Conservation (phyloP, 2,797 vertebrate genomes). For the Lutjanus argentimaculatus region DNA sequence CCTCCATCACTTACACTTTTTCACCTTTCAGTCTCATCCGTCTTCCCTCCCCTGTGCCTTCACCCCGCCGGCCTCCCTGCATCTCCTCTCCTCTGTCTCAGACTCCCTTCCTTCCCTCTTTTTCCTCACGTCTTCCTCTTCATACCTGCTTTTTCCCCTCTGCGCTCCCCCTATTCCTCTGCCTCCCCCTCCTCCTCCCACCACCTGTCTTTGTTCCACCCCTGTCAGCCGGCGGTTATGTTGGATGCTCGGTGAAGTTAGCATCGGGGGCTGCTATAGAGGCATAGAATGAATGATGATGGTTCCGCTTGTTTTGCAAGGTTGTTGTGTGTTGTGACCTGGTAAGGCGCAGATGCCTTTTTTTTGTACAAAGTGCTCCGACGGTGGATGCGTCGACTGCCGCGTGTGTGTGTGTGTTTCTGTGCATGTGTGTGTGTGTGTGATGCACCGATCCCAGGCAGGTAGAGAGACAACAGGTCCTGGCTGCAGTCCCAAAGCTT, state of each 20-base stretch:
- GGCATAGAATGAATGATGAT: constrained; percentile 59
- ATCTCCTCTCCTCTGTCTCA: not conserved
- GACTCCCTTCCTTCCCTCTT: not conserved
- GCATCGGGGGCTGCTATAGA: constrained; percentile 39
- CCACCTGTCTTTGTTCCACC: constrained; percentile 69
- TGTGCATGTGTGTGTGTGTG: constrained; percentile 23
- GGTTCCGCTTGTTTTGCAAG: constrained; percentile 63
- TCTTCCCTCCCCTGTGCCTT: constrained; percentile 20
- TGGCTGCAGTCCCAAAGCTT: constrained; percentile 64
- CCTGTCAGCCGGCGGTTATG: constrained; percentile 53
- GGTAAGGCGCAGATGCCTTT: constrained; percentile 51
- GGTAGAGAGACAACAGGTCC: constrained; percentile 75
- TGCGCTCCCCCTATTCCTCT: not conserved
- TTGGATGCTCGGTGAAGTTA: constrained; percentile 40
- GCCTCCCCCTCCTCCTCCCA: constrained; percentile 21
- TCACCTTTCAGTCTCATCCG: constrained; percentile 35
- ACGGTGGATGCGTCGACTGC: constrained; percentile 26
- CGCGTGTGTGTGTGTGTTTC: constrained; percentile 20
- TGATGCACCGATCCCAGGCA: constrained; percentile 46
- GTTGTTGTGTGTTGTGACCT: constrained; percentile 72
- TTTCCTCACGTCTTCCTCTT: not conserved
- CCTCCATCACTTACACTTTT: constrained; percentile 40
- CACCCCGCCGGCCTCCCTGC: not conserved
- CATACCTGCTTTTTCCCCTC: constrained; percentile 29
- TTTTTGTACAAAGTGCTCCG: constrained; percentile 58